Base-by-base conservation (phyloP, 2,797 vertebrate species). In the Botia kubotai region DNA sequence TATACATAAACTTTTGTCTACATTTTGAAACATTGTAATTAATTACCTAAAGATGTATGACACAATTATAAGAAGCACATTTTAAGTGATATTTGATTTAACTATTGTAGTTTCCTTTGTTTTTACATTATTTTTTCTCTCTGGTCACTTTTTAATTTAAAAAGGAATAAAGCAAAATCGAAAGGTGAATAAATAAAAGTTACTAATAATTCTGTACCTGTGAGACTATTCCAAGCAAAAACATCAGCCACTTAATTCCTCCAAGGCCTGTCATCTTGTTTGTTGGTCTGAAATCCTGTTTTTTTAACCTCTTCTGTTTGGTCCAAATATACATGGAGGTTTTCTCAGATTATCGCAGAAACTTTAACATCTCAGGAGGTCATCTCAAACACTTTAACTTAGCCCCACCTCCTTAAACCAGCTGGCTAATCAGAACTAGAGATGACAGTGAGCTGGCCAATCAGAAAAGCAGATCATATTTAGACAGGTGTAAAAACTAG, bases 171-270 rank as follows among this genome's bases (percentile, higher is more conserved):
- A 26, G 5, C 2, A 19, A 72, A 33, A 23, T 39, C 12, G 66
- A 57, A 10, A 43, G n/a, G 26, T 62, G 6, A 63, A 57, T 23
- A 60, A 69, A 69, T 53, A n/a, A 7, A 29, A 50, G 7, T 11
- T 19, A 4, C 48, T 10, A 10, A 55, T 17, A 58, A 21, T 26
- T 53, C 29, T 75, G 8, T 93, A 95, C 94, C 93, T 94, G 89
- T 85, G 80, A 88, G 81, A 77, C 79, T 23, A 89, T 72, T 75
- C 83, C 78, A 83, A 93, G 72, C 23, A 92, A 89, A 85, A 89
- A 50, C 69, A 86, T 62, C 72, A 90, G 39, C 84, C 86, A 84
- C 85, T 80, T 92, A 72, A 90, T 80, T 2, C 26, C 55, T 36
- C 21, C 62, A 48, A 70, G 23, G 10, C 63, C 87, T 88, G 90